phyloP scores from a whole-genome alignment of 2,888 invertebrate genomes.

The Apomyelois bistriatella region DNA sequence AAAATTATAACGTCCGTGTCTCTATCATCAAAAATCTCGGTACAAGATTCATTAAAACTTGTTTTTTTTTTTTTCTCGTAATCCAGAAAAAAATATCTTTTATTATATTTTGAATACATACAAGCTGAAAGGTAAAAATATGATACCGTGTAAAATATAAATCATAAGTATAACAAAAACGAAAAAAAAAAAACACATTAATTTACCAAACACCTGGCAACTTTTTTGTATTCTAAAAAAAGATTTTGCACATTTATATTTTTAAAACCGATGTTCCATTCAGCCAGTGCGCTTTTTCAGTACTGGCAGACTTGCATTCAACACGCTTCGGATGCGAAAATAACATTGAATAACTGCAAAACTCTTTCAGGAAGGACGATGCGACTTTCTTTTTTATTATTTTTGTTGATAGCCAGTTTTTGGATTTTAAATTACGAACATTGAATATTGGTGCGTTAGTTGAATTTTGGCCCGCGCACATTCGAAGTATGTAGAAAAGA shows the following conservation, averaged over 20 bases:
- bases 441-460: not conserved
- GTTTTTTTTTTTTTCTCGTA: no score
- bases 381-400: constrained; percentile 10
- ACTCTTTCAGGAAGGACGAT: constrained; percentile 8
- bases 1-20: no score
- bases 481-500: no score
- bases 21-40: no score
- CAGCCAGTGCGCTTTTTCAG: constrained; percentile 25
- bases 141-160: no score
- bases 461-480: no score
- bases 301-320: constrained; percentile 26
- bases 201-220: not conserved
- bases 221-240: constrained; percentile 13
- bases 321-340: constrained; percentile 26
- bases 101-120: no score
- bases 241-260: constrained; percentile 17
- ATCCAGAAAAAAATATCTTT: no score
- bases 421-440: not conserved
- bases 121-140: no score
- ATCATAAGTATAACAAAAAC: not conserved
- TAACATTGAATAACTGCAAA: constrained; percentile 25
- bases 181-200: not conserved
- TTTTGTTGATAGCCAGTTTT: not conserved
- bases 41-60: no score
- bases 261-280: constrained; percentile 24